Percentiles rank a stretch among this genome's conserved stretches.
These are phyloP conservation scores for Erinaceus europaeus DNA, from an alignment of 2,113 vertebrate species.

Conservation along the genomic window DNA sequence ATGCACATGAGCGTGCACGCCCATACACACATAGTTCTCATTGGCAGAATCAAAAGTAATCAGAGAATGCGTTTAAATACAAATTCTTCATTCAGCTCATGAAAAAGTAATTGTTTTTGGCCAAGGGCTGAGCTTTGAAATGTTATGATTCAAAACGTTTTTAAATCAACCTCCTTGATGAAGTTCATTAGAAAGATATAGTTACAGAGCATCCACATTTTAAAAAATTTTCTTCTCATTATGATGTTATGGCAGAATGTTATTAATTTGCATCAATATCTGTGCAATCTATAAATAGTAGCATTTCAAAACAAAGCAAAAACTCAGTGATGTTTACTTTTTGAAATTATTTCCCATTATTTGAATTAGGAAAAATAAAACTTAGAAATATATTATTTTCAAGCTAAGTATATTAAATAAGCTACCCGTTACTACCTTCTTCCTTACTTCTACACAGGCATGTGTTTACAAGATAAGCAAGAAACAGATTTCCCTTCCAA, in stretches of 20 bases:
- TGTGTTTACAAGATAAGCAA: neutral
- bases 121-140: conserved; percentile 56
- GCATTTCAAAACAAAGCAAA: neutral
- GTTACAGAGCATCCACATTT: neutral
- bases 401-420: conserved; percentile 28
- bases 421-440: neutral
- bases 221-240: conserved; percentile 17
- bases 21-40: conserved; percentile 62
- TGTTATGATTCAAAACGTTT: conserved; percentile 20
- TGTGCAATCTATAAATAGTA: neutral
- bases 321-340: neutral
- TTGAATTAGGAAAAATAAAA: neutral
- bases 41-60: conserved; percentile 79
- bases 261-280: neutral
- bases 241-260: neutral
- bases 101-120: conserved; percentile 63
- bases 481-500: neutral
- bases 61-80: conserved; percentile 80
- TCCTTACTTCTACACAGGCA: neutral
- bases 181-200: conserved; percentile 15
- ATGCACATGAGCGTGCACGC: neutral
- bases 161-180: conserved; percentile 52
- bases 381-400: neutral
- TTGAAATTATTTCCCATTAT: neutral
- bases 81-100: conserved; percentile 76